A percentile compares a stretch with the other conserved stretches of the same genome.
Conservation (phyloP, 2,888 invertebrate genomes). For the Drosophila fulvimacula region DNA sequence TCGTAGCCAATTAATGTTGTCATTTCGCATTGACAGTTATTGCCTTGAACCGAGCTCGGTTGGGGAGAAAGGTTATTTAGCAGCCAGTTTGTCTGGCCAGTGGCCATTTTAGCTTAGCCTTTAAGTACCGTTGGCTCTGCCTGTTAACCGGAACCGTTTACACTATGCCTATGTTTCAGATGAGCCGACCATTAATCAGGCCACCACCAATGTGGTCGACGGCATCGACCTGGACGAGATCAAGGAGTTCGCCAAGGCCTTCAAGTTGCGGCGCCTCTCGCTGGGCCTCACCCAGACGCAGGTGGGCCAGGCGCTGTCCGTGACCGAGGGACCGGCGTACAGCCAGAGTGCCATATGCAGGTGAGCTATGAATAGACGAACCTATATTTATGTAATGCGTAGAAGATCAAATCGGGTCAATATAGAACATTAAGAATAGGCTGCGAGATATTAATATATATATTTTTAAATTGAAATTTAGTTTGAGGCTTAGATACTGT, state of each 20-base stretch:
- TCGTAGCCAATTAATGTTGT: slow-evolving; percentile 61
- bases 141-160: slow-evolving; percentile 41
- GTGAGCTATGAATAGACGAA: slow-evolving; percentile 86
- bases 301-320: slow-evolving; percentile 97
- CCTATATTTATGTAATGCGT: background rate
- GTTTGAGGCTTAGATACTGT: background rate
- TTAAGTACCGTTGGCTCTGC: slow-evolving; percentile 39
- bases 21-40: slow-evolving; percentile 56
- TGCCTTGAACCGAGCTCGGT: slow-evolving; percentile 29
- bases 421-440: background rate
- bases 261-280: slow-evolving; percentile 96
- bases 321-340: slow-evolving; percentile 98
- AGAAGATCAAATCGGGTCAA: background rate
- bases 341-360: slow-evolving; percentile 99
- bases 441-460: too few species aligned
- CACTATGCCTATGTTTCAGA: slow-evolving; percentile 86
- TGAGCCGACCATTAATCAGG: slow-evolving; percentile 96
- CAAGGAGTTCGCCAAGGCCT: slow-evolving; percentile 98
- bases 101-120: slow-evolving; percentile 36
- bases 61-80: background rate
- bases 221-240: slow-evolving; percentile 99
- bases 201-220: slow-evolving; percentile 96
- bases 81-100: background rate
- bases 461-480: too few species aligned
- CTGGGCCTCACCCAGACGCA: slow-evolving; percentile 98